A percentile compares a stretch with the other conserved stretches of the same genome.
Evolutionary conservation across 2,113 vertebrate genomes (phyloP).

Genomic region (Triplophysa rosa): DNA sequence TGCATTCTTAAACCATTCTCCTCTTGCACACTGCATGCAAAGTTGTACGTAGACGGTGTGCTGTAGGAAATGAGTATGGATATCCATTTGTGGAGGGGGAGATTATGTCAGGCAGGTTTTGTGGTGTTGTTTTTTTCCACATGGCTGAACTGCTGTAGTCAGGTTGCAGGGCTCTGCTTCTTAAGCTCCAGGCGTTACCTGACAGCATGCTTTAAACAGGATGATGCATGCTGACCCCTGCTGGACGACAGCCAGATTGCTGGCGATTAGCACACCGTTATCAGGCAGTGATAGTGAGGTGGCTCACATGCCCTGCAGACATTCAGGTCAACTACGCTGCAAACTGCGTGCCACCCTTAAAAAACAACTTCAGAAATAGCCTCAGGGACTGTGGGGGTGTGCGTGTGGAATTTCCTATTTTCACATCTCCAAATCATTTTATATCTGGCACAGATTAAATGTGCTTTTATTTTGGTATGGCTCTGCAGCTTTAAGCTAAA

Average conservation of each 20-base stretch:
- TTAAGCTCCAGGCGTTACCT: constrained; percentile 15
- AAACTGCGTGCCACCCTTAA: neutral
- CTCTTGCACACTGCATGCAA: constrained; percentile 9
- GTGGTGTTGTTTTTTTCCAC: constrained; percentile 41
- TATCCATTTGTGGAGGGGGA: constrained; percentile 19
- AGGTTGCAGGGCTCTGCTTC: constrained; percentile 4
- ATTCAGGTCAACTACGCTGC: constrained; percentile 28
- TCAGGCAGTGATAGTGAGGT: neutral
- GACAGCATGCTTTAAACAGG: constrained; percentile 35
- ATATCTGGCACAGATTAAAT: too few species aligned
- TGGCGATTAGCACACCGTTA: constrained; percentile 31
- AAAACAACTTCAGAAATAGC: constrained; percentile 3
- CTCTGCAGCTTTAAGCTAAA: too few species aligned
- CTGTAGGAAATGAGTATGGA: constrained; percentile 22
- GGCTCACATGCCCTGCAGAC: constrained; percentile 30
- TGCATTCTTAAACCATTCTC: neutral
- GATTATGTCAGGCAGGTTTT: constrained; percentile 33
- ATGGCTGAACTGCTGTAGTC: constrained; percentile 12
- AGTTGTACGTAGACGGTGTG: neutral
- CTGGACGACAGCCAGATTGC: constrained; percentile 44
- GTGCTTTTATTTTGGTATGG: too few species aligned
- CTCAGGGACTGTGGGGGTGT: neutral
- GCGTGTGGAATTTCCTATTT: neutral
- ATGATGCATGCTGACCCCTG: constrained; percentile 48
- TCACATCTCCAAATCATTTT: neutral